Evolutionary conservation across 2,888 invertebrate genomes (phyloP).

Genomic region (Hofmannophila pseudospretella): DNA sequence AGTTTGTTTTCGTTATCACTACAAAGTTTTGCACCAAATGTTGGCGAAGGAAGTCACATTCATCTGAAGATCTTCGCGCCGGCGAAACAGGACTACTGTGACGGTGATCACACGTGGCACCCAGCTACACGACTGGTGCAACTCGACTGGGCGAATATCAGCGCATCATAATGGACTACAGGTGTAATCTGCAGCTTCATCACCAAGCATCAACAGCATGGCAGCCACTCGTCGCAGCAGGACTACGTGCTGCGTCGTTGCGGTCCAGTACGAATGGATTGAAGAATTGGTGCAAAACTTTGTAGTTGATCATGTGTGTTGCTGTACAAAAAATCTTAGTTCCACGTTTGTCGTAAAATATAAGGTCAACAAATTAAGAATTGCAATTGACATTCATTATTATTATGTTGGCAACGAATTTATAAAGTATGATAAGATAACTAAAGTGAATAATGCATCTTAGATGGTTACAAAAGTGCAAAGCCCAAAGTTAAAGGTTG

Average conservation of each 20-base stretch:
- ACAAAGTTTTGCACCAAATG: constrained; percentile 74
- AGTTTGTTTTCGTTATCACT: constrained; percentile 53
- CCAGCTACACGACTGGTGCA: neutral
- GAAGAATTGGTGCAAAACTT: constrained; percentile 76
- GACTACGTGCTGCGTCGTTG: constrained; percentile 3
- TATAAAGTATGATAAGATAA: too few relatives aligned
- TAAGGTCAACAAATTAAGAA: neutral
- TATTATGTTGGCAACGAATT: too few relatives aligned
- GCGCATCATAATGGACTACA: neutral
- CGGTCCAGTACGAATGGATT: constrained; percentile 11
- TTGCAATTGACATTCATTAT: too few relatives aligned
- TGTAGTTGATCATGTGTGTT: constrained; percentile 54
- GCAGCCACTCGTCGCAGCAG: neutral
- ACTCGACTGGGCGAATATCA: neutral
- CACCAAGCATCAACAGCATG: constrained; percentile 6
- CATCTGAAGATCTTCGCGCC: constrained; percentile 1
- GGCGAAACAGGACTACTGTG: constrained; percentile 1
- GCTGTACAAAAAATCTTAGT: neutral
- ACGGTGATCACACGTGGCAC: neutral
- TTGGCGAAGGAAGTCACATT: neutral
- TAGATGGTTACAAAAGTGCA: too few relatives aligned
- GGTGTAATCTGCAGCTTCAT: constrained; percentile 15
- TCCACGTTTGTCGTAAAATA: too few relatives aligned
- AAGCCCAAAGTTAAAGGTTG: too few relatives aligned
- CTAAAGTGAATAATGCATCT: too few relatives aligned